Percentiles rank a stretch among this genome's conserved stretches.
phyloP scores from a whole-genome alignment of 1,140 invertebrate genomes.

The Drosophila azteca region DNA sequence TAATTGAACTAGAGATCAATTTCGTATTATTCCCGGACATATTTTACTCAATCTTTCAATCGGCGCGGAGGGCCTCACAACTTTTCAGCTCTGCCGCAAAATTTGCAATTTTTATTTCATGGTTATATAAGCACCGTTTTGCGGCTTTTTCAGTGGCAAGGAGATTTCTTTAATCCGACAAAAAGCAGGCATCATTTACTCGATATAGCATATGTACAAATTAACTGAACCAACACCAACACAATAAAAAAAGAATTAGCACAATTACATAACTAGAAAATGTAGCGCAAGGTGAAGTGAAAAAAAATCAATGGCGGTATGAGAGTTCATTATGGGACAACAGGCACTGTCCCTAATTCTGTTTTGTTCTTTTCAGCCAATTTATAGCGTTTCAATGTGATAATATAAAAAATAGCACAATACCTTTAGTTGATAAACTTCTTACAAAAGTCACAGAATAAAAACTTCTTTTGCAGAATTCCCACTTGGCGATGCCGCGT shows the following conservation, averaged over 20 bases:
- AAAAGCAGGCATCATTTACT: neutral
- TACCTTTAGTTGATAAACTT: conserved; percentile 83
- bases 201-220: conserved; percentile 21
- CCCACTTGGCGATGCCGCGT: conserved; percentile 81
- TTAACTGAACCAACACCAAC: conserved; percentile 60
- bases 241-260: conserved; percentile 63
- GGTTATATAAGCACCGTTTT: conserved; percentile 63
- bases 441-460: conserved; percentile 84
- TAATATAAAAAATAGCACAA: conserved; percentile 52
- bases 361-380: conserved; percentile 8
- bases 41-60: neutral
- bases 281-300: conserved; percentile 75
- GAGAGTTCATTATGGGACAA: conserved; percentile 27
- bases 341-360: conserved; percentile 35
- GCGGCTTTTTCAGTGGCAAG: conserved; percentile 16
- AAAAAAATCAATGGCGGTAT: conserved; percentile 70
- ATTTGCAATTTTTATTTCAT: conserved; percentile 25
- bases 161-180: conserved; percentile 9
- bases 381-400: conserved; percentile 17
- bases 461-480: conserved; percentile 84
- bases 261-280: conserved; percentile 78
- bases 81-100: conserved; percentile 5
- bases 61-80: neutral
- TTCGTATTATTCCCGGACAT: neutral
- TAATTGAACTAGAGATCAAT: neutral